phyloP scores from a whole-genome alignment of 2,113 vertebrate genomes.

The Toxotes jaculatrix region DNA sequence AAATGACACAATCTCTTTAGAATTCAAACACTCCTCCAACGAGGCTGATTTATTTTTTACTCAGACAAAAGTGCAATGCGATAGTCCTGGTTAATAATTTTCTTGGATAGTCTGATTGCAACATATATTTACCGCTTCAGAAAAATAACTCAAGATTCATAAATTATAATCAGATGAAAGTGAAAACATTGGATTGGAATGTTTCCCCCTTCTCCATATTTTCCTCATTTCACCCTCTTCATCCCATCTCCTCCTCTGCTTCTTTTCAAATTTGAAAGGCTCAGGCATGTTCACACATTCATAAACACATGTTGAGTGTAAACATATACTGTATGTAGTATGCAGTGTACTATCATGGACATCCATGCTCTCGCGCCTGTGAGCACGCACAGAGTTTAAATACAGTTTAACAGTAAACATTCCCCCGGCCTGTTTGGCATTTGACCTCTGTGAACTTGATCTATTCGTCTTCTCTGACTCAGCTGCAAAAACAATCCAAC shows the following conservation, averaged over 20 bases:
- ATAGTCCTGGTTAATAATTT: constrained; percentile 18
- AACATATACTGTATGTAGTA: neutral
- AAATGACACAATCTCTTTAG: constrained; percentile 33
- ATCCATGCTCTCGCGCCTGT: neutral
- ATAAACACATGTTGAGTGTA: neutral
- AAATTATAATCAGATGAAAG: constrained; percentile 20
- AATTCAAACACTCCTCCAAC: constrained; percentile 25
- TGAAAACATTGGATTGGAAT: constrained; percentile 34
- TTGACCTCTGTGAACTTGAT: constrained; percentile 51
- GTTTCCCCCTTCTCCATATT: neutral
- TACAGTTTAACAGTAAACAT: constrained; percentile 57
- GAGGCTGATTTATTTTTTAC: constrained; percentile 6
- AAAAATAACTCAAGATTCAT: constrained; percentile 33
- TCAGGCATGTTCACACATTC: neutral
- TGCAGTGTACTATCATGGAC: neutral
- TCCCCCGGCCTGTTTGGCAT: constrained; percentile 50
- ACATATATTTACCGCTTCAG: constrained; percentile 3
- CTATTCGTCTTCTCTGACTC: constrained; percentile 46
- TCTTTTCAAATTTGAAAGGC: neutral
- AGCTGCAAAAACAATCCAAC: constrained; percentile 73
- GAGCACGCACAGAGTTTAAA: constrained; percentile 47
- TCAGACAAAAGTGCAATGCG: neutral
- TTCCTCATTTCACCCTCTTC: neutral
- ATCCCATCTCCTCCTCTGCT: neutral
- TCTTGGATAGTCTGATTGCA: constrained; percentile 10